These are phyloP conservation scores for Chelmon rostratus DNA, from an alignment of 2,797 vertebrate genomes.

Conservation along the genomic window DNA sequence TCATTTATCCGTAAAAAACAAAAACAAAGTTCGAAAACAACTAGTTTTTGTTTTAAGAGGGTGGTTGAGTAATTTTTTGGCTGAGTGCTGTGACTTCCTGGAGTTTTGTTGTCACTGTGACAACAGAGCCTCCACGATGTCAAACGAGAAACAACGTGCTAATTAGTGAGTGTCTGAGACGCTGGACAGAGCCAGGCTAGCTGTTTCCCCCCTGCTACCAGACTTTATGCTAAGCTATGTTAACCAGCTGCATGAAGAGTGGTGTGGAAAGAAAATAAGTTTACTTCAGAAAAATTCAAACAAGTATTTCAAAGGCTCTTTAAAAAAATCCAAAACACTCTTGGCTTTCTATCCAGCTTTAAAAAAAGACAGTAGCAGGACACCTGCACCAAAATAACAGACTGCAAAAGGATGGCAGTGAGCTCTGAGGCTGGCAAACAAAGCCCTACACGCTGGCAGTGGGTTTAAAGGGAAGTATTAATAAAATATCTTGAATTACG, in stretches of 20 bases:
- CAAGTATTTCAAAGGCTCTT: neutral
- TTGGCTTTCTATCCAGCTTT: neutral
- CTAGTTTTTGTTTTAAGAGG: no score
- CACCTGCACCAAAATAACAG: neutral
- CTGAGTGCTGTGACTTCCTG: no score
- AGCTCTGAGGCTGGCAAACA: conserved; percentile 25
- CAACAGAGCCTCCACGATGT: neutral
- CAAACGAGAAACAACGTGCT: neutral
- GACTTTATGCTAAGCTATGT: neutral
- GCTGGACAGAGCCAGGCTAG: no score
- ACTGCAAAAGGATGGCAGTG: conserved; percentile 26
- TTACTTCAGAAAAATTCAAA: neutral
- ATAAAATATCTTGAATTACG: conserved; percentile 19
- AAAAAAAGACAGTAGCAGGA: neutral
- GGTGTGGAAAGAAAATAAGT: neutral
- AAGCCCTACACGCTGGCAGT: neutral
- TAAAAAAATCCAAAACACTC: neutral
- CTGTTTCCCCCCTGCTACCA: neutral
- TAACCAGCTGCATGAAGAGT: neutral
- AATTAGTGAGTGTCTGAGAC: neutral
- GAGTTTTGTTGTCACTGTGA: neutral
- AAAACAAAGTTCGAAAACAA: no score
- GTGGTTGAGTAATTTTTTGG: no score
- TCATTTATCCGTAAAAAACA: no score
- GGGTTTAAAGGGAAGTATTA: conserved; percentile 1